Evolutionary conservation across 64 coral and sea anemone genomes (phyloP), one percentile per base, ranked within the genome.

Genomic region (Montipora foliosa): DNA sequence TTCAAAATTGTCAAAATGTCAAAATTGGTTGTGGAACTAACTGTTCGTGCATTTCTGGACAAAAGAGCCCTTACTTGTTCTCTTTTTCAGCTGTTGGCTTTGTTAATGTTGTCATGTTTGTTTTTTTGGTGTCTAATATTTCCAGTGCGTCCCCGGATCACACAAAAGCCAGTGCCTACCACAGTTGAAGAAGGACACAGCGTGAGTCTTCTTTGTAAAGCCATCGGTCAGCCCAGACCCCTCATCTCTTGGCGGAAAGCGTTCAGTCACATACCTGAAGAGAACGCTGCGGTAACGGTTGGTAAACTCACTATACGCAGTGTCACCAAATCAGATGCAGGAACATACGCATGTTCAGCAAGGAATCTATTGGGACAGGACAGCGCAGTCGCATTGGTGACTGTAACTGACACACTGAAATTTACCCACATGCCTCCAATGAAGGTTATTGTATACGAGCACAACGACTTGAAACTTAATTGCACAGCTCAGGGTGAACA

Each of bases 211-310:
- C 4, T 8, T 49, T 92, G 91, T n/a, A 16, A 19, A 47, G 91
- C 81, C 25, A 29, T 2, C 68, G 91, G 91, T 49, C 29, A 87
- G 72, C 91, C 91, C 11, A 59, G 16, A 86, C 91, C 91, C 12
- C 16, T 12, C 0, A 47, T 92, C 37, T 85, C 72, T n/a, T 92
- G 90, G 90, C 76, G 80, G 48, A 92, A 92, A 75, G 49, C 81
- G 3, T 61, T 84, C 16, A 49, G 51, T 20, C 24, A 59, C 17
- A 57, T 92, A 24, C 61, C 80, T 13, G 19, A 77, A 59, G 51
- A 77, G 21, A 46, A 60, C 2, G 44, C 17, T 19, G 37, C 64
- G 8, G 17, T 92, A 2, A 67, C 2, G 16, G 25, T 45, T 50
- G 53, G 80, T 21, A 66, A 77, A 0, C 8, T 92, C 15, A 15